Base-by-base conservation (phyloP, 2,888 invertebrate species). In the Dynastes hyllus region DNA sequence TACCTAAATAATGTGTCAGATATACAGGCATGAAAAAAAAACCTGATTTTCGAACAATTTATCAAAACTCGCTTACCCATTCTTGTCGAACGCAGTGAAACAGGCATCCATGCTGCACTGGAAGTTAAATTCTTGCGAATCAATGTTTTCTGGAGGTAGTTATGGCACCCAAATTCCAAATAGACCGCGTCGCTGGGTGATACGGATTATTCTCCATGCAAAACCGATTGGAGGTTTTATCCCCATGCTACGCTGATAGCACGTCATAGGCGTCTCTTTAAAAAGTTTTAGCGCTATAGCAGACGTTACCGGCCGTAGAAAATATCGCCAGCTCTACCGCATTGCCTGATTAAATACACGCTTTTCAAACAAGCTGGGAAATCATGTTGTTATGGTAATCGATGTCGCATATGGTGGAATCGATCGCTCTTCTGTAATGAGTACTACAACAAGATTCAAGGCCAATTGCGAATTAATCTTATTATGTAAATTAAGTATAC, bases 51-150 rank as follows among this genome's bases (percentile, higher is more conserved):
- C 0, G 22, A 70, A 32, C 13, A n/a, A 4, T 22, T 40, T 0
- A 40, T 13, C n/a, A 45, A 67, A 55, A 58, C 22, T 53, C 79
- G 92, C 93, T 91, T 91, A 95, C 94, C 95, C 93, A 90, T 97
- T 95, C 89, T 95, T 96, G 90, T 97, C 96, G 90, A 97, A 97
- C 83, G 96, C 95, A 86, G 94, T 93, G 89, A 96, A 96, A 90
- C 97, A 97, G 87, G 96, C 96, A 91, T 97, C 96, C 96, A 97
- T 96, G 88, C 80, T 85, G 84, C 82, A 81, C 79, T 80, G 80
- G 76, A 81, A 81, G 80, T 81, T 79, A 79, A 82, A 81, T 78
- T 80, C 81, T 83, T 84, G 81, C 79, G 83, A 83, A 85, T 85
- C 84, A 83, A 85, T 85, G 82, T 80, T 69, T 78, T 77, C 78